Conservation (phyloP, 2,888 invertebrate genomes). For the Drosophila fulvimacula region DNA sequence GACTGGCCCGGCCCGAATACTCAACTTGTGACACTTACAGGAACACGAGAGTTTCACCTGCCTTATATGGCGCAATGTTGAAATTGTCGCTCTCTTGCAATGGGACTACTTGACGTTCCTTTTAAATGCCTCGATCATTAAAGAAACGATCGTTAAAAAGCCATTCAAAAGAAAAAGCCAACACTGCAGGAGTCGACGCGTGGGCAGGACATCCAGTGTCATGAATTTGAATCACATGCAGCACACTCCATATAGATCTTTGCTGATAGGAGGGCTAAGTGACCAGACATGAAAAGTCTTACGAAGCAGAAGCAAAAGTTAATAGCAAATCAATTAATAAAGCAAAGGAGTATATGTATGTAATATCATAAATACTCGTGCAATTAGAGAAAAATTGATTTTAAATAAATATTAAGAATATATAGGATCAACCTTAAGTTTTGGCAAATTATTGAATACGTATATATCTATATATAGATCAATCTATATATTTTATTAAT, state of each 20-base stretch:
- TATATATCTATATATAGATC: too few species aligned
- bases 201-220: constrained; percentile 46
- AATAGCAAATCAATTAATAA: neutral
- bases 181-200: constrained; percentile 49
- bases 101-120: constrained; percentile 36
- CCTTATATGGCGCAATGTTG: constrained; percentile 57
- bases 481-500: too few species aligned
- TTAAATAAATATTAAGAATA: too few species aligned
- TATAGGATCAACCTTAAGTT: too few species aligned
- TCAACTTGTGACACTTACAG: constrained; percentile 43
- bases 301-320: neutral
- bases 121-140: constrained; percentile 41
- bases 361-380: too few species aligned
- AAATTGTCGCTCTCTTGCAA: constrained; percentile 46
- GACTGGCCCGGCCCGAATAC: constrained; percentile 41
- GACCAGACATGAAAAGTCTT: neutral
- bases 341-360: too few species aligned
- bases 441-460: too few species aligned
- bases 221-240: neutral
- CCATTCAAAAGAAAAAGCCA: constrained; percentile 52
- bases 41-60: constrained; percentile 66
- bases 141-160: constrained; percentile 61
- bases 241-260: neutral
- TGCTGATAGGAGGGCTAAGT: neutral
- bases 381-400: too few species aligned